Conservation (phyloP, 2,888 invertebrate genomes). For the Nephrotoma appendiculata region DNA sequence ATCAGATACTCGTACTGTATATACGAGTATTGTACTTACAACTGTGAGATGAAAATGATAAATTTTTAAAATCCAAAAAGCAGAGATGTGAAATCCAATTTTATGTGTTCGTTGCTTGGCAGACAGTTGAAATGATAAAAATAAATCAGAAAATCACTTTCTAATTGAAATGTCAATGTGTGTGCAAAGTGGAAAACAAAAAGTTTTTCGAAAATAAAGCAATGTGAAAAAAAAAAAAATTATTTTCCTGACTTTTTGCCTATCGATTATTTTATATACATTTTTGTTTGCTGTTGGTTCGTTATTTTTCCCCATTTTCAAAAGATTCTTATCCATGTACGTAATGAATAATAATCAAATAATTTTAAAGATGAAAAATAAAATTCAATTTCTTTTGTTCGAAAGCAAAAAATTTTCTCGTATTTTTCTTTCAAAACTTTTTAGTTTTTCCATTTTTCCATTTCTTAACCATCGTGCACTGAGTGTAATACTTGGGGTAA, state of each 20-base stretch:
- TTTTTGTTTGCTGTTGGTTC: neutral
- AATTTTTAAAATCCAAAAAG: neutral
- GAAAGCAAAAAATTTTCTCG: neutral
- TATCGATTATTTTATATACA: neutral
- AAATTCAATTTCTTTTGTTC: neutral
- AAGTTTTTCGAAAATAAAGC: neutral
- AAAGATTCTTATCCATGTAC: neutral
- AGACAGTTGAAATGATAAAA: neutral
- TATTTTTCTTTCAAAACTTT: neutral
- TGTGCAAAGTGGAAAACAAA: neutral
- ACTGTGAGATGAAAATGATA: neutral
- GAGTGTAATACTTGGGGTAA: neutral
- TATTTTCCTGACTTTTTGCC: neutral
- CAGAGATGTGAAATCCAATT: neutral
- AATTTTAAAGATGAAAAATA: neutral
- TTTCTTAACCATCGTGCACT: neutral
- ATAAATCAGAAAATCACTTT: neutral
- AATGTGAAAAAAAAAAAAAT: neutral
- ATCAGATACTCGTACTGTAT: neutral
- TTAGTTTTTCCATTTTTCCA: neutral
- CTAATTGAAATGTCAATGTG: neutral
- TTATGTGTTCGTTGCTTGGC: neutral
- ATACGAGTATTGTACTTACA: neutral
- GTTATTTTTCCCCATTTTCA: neutral
- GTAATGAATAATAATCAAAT: neutral